Conservation (phyloP, 2,797 vertebrate genomes). For the Phoeniculus purpureus region DNA sequence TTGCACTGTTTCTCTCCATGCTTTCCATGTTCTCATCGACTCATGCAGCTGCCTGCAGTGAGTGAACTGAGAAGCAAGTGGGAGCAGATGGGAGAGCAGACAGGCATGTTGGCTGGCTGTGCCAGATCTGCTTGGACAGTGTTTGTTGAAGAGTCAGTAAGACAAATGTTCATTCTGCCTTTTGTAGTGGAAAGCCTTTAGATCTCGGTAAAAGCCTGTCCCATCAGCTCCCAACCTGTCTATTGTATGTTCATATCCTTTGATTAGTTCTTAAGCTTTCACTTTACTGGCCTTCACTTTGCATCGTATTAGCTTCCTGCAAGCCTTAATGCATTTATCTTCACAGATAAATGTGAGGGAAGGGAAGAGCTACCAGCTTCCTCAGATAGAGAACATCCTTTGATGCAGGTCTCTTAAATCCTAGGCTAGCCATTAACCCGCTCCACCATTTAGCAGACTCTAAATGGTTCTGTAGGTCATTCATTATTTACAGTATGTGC, state of each 20-base stretch:
- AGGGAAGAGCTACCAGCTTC: not conserved
- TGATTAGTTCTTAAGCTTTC: not conserved
- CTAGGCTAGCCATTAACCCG: constrained; percentile 16
- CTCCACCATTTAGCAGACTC: not conserved
- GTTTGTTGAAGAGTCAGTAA: not conserved
- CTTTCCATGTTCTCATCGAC: not conserved
- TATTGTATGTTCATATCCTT: not conserved
- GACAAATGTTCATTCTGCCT: not conserved
- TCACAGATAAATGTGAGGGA: not conserved
- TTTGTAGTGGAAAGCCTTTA: not conserved
- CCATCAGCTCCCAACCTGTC: not conserved
- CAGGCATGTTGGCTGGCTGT: not conserved
- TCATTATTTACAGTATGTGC: constrained; percentile 17
- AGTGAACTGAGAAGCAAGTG: rapidly evolving
- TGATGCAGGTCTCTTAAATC: not conserved
- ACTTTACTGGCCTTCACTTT: not conserved
- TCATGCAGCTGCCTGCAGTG: rapidly evolving
- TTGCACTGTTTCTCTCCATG: not conserved
- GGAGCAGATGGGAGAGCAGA: not conserved
- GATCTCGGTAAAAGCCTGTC: not conserved
- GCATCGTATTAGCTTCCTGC: not conserved
- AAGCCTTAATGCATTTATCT: not conserved
- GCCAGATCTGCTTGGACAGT: not conserved
- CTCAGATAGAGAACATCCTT: not conserved
- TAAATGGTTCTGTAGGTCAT: not conserved